Percentiles rank a stretch among this genome's conserved stretches.
Evolutionary conservation across 2,797 vertebrate species (phyloP).

Genomic region (Semaprochilodus insignis): DNA sequence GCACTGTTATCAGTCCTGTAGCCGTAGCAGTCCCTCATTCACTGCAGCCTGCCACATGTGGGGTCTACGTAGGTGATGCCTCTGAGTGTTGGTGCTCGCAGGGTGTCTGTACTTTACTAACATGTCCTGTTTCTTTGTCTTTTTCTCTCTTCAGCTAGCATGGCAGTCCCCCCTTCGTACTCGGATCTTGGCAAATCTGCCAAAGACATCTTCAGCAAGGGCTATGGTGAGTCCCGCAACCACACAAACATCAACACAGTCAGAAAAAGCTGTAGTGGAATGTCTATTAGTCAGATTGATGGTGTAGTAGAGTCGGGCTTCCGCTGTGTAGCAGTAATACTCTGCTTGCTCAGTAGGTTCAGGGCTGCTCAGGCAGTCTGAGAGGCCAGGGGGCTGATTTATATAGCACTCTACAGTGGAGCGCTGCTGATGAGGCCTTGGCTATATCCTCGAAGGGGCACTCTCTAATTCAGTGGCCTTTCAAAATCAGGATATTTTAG

Average conservation of each 20-base stretch:
- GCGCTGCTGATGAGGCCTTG: background rate
- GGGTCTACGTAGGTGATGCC: background rate
- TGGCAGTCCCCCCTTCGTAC: constrained; percentile 87
- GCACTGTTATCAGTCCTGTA: background rate
- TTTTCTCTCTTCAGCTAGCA: constrained; percentile 77
- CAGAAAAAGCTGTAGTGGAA: background rate
- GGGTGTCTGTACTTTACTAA: background rate
- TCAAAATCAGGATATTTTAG: too few relatives aligned
- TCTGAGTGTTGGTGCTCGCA: background rate
- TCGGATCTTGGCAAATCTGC: constrained; percentile 25
- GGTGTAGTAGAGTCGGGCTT: too few relatives aligned
- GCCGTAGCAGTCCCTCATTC: background rate
- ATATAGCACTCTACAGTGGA: background rate
- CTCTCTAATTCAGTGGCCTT: background rate
- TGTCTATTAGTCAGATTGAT: background rate
- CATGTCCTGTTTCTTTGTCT: constrained; percentile 34
- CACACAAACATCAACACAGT: background rate
- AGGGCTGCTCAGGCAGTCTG: background rate
- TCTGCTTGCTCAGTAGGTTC: background rate
- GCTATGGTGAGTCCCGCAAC: constrained; percentile 46
- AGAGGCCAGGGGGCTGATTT: background rate
- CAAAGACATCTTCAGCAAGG: constrained; percentile 20
- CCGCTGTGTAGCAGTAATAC: background rate
- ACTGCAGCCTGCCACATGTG: background rate
- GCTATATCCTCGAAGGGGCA: background rate